phyloP scores from a whole-genome alignment of 2,797 vertebrate species.

The Chromobotia macracanthus region DNA sequence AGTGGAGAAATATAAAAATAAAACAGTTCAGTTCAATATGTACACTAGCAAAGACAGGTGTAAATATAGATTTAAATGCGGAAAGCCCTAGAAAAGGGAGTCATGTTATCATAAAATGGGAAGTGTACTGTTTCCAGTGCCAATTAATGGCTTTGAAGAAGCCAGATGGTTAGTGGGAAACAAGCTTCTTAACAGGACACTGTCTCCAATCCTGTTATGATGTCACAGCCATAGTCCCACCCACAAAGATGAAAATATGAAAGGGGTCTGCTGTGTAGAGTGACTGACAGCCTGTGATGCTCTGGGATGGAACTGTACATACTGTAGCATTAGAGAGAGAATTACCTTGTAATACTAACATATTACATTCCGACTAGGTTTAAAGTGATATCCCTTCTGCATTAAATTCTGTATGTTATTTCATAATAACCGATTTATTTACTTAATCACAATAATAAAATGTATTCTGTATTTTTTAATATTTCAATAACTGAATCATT shows the following conservation, averaged over 20 bases:
- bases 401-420: too few relatives aligned
- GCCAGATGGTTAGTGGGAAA: conserved; percentile 53
- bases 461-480: too few relatives aligned
- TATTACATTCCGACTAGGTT: too few relatives aligned
- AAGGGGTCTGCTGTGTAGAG: conserved; percentile 1
- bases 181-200: conserved; percentile 65
- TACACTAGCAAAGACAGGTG: too few relatives aligned
- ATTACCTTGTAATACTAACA: not conserved
- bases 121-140: not conserved
- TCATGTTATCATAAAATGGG: conserved; percentile 40
- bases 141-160: conserved; percentile 40
- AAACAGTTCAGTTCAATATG: not conserved
- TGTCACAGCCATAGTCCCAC: conserved; percentile 60
- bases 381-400: too few relatives aligned
- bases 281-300: not conserved
- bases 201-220: conserved; percentile 62
- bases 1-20: not conserved
- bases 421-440: not conserved
- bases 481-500: too few relatives aligned
- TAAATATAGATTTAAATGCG: not conserved
- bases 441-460: too few relatives aligned
- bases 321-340: not conserved
- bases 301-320: not conserved
- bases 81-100: not conserved
- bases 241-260: conserved; percentile 64